Evolutionary conservation across 2,113 vertebrate species (phyloP).

Genomic region (Macrotis lagotis): DNA sequence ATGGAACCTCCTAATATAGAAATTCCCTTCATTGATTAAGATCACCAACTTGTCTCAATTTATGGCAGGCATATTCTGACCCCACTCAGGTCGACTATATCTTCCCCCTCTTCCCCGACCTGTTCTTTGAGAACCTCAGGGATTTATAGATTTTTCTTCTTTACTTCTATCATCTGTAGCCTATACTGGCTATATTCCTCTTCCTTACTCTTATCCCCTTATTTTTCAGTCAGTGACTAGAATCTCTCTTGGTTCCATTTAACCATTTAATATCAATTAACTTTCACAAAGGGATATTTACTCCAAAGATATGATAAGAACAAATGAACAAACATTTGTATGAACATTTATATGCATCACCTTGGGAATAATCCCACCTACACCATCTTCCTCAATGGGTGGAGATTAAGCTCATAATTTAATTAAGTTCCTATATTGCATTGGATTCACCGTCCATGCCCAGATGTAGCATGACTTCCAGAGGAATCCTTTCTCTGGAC

Average conservation of each 20-base stretch:
- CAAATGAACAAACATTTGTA: background rate
- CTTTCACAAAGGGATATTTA: background rate
- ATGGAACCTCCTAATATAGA: too few relatives aligned
- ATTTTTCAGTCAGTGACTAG: background rate
- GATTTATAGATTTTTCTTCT: background rate
- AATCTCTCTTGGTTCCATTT: too few relatives aligned
- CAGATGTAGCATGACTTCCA: background rate
- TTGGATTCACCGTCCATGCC: background rate
- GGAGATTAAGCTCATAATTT: background rate
- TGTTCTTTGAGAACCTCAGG: too few relatives aligned
- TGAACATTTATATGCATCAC: background rate
- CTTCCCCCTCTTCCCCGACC: too few relatives aligned
- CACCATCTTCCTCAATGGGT: background rate
- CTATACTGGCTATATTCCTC: background rate
- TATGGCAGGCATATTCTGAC: too few relatives aligned
- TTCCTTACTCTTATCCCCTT: background rate
- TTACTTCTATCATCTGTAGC: background rate
- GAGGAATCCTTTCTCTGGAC: background rate
- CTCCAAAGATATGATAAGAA: background rate
- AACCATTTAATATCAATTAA: background rate
- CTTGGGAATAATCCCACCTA: background rate
- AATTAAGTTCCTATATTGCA: background rate
- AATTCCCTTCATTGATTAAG: too few relatives aligned
- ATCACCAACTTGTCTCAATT: too few relatives aligned
- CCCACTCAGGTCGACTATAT: too few relatives aligned